Conservation (phyloP, 2,113 vertebrate species). For the Daphoenositta chrysoptera region DNA sequence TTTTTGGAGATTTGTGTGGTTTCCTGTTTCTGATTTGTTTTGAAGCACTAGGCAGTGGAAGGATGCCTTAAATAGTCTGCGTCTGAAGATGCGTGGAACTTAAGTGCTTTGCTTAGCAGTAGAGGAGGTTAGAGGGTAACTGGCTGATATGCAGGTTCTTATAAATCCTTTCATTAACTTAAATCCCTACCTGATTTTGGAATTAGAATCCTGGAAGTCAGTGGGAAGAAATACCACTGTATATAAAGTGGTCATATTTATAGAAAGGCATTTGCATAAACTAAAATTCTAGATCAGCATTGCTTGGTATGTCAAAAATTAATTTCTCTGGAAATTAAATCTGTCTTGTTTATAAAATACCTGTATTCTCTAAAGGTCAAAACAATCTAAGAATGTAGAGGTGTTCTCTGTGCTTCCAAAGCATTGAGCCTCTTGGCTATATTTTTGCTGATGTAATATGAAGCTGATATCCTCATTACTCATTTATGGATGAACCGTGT, state of each 20-base stretch:
- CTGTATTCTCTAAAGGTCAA: neutral
- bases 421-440: neutral
- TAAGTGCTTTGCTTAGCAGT: neutral
- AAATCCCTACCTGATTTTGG: neutral
- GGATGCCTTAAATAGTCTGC: neutral
- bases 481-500: neutral
- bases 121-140: neutral
- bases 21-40: conserved; percentile 50
- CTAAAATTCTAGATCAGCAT: neutral
- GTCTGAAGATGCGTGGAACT: neutral
- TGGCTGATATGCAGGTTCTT: neutral
- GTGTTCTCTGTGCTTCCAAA: neutral
- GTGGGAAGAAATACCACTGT: neutral
- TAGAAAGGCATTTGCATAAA: neutral
- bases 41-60: neutral
- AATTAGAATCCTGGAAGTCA: neutral
- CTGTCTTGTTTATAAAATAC: neutral
- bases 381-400: neutral
- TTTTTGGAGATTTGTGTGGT: conserved; percentile 42
- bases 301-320: neutral
- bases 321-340: neutral
- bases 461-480: neutral
- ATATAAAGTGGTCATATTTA: neutral
- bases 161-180: neutral
- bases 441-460: neutral